Percentiles rank a stretch among this genome's conserved stretches.
Evolutionary conservation across 2,888 invertebrate species (phyloP).

Genomic region (Busseola fusca): DNA sequence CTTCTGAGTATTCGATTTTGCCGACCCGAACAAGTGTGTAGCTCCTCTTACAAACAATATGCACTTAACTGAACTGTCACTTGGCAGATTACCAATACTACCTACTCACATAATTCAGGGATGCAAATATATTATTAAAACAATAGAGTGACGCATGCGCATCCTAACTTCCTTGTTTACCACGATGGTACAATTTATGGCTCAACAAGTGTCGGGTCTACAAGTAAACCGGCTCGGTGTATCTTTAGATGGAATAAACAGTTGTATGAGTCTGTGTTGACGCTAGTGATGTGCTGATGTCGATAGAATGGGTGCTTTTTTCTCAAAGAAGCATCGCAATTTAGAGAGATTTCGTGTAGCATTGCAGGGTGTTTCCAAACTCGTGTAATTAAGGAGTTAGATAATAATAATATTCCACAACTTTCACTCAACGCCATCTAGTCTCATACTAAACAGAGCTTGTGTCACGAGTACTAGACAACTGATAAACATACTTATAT

Average conservation of each 20-base stretch:
- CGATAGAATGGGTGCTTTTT: background rate
- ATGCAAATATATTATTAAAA: constrained; percentile 70
- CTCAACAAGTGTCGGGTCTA: constrained; percentile 66
- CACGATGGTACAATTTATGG: constrained; percentile 70
- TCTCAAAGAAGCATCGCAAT: background rate
- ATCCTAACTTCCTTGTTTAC: constrained; percentile 74
- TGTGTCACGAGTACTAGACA: too few species aligned
- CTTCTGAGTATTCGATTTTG: background rate
- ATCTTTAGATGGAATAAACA: constrained; percentile 59
- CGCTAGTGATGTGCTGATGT: constrained; percentile 35
- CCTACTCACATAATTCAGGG: constrained; percentile 64
- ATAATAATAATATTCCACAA: too few species aligned
- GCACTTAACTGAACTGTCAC: constrained; percentile 53
- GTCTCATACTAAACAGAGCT: too few species aligned
- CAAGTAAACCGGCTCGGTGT: constrained; percentile 46
- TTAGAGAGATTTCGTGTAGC: background rate
- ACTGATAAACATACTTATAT: too few species aligned
- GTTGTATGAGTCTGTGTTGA: constrained; percentile 45
- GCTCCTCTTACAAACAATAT: constrained; percentile 46
- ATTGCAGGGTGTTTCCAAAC: background rate
- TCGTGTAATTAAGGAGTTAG: background rate
- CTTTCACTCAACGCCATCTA: too few species aligned
- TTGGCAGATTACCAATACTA: constrained; percentile 53
- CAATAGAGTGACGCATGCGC: constrained; percentile 78
- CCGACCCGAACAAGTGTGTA: background rate